Evolutionary conservation across 2,113 vertebrate genomes (phyloP), one percentile per base, ranked within the genome.

Genomic region (Antidorcas marsupialis): DNA sequence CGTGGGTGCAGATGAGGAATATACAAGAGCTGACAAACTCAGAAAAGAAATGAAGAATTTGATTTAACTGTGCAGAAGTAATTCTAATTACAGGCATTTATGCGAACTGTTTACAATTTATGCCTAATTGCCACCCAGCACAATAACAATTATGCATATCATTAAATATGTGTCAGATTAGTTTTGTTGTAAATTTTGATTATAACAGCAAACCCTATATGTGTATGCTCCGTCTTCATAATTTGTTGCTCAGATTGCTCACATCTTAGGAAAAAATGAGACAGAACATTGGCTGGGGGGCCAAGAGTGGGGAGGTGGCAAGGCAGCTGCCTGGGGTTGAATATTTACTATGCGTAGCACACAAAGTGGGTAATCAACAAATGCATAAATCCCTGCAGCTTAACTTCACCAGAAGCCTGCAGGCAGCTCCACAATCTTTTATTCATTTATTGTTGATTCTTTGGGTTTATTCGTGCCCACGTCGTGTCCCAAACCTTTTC

Each of bases 141-240:
- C 92, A 93, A 98, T 97, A 98, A 96, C 97, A 97, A 96, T 98
- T 97, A 97, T 96, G 96, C 76, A 98, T 97, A 96, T 98, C 94
- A 97, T 98, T 98, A 98, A 96, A 97, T 97, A 97, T 47, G 83
- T 97, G 94, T 97, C 96, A 97, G 96, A 93, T 96, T 95, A 96
- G 94, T 98, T 98, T 97, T 95, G 92, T 52, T 96, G 81, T 97
- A 98, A 97, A 97, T 97, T 97, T 96, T 97, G 36, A 96, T 97
- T 97, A 97, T 96, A 97, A 95, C 85, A 97, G 90, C 45, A 95
- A 96, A 94, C 33, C 47, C 62, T 96, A 64, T 97, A 92, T 95
- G 82, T 94, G 60, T 62, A 89, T 91, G 82, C 33, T 96, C 97
- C 92, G 67, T 97, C 91, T 96, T 93, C 86, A 97, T 97, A 97